Conservation (phyloP, 1,140 invertebrate genomes). For the Brachionus koreanus region DNA sequence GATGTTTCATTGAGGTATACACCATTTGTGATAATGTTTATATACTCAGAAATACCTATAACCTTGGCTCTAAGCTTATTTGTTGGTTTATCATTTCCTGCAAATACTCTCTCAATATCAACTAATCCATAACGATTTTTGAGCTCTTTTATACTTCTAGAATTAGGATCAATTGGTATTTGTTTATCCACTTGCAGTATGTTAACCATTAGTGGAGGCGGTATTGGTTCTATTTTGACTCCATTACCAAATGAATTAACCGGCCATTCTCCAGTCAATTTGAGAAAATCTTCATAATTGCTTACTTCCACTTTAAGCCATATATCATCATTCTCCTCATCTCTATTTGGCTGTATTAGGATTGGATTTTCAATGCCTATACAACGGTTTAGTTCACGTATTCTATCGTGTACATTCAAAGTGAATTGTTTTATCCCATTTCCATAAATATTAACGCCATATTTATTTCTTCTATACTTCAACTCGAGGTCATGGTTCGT, state of each 20-base stretch:
- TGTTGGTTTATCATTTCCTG: neutral
- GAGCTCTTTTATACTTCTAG: neutral
- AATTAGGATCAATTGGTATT: neutral
- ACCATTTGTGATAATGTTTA: neutral
- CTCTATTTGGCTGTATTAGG: neutral
- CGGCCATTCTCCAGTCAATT: neutral
- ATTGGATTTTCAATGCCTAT: neutral
- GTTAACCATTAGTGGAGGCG: neutral
- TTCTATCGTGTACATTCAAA: neutral
- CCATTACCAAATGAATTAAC: neutral
- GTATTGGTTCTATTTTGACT: neutral
- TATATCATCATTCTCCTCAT: neutral
- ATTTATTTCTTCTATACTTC: neutral
- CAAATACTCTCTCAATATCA: neutral
- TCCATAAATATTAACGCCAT: neutral
- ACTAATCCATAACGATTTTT: neutral
- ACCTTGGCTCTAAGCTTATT: neutral
- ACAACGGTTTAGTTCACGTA: neutral
- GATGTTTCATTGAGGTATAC: neutral
- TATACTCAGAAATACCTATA: neutral
- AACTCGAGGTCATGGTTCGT: neutral
- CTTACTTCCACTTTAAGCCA: neutral
- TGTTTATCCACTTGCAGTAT: slow-evolving; percentile 1
- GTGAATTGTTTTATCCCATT: neutral
- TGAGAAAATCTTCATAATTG: neutral